Evolutionary conservation across 2,113 vertebrate genomes (phyloP).

Genomic region (Taurulus bubalis): DNA sequence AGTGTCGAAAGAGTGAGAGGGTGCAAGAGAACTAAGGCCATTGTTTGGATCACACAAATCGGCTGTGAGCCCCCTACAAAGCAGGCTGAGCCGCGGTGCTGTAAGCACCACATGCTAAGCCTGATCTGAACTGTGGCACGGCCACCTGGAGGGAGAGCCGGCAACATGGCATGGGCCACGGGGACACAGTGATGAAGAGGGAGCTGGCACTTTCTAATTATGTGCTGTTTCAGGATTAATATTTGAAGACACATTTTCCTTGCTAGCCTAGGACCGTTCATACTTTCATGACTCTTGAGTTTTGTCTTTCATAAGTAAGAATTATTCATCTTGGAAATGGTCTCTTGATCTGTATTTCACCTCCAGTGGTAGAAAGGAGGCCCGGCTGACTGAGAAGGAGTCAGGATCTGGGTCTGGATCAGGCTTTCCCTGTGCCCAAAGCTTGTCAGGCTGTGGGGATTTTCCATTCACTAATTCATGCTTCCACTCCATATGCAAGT

Average conservation of each 20-base stretch:
- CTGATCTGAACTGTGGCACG: conserved; percentile 54
- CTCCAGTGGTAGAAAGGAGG: conserved; percentile 19
- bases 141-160: conserved; percentile 35
- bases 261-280: neutral
- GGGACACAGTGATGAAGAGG: conserved; percentile 18
- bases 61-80: conserved; percentile 59
- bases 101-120: conserved; percentile 66
- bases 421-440: conserved; percentile 37
- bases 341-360: conserved; percentile 25
- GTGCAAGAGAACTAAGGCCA: conserved; percentile 61
- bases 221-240: conserved; percentile 13
- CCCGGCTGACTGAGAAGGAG: conserved; percentile 46
- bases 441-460: conserved; percentile 60
- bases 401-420: conserved; percentile 51
- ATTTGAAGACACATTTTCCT: neutral
- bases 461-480: conserved; percentile 58
- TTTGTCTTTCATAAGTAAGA: conserved; percentile 19
- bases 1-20: neutral
- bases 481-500: conserved; percentile 32
- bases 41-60: conserved; percentile 81
- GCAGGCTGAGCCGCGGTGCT: conserved; percentile 65
- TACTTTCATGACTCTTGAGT: neutral
- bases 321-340: conserved; percentile 43
- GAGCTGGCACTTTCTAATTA: neutral
- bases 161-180: conserved; percentile 8